phyloP scores from a whole-genome alignment of 2,888 invertebrate genomes.

The Thecocarcelia acutangulata region DNA sequence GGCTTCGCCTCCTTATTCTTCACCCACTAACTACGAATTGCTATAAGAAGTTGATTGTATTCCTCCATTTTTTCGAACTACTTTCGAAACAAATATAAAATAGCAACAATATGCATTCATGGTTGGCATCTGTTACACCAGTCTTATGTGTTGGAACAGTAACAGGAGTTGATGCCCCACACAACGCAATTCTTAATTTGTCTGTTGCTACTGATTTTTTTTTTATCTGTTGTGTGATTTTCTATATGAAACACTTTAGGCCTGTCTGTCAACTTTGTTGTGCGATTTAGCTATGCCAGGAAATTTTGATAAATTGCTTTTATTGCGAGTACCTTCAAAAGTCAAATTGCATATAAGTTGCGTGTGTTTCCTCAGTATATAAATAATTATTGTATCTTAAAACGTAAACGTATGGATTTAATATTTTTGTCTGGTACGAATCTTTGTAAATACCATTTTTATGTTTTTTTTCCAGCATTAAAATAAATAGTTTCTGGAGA shows the following conservation, averaged over 20 bases:
- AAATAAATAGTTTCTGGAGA: no score
- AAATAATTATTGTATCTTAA: conserved; percentile 66
- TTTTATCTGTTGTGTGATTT: conserved; percentile 3
- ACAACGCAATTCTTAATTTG: conserved; percentile 63
- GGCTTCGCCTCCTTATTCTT: neutral
- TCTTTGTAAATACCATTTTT: no score
- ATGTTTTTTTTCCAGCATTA: no score
- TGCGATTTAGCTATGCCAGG: conserved; percentile 42
- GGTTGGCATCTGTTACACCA: conserved; percentile 68
- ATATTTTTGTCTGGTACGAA: no score
- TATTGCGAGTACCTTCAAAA: conserved; percentile 77
- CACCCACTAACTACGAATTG: conserved; percentile 27
- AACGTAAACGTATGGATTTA: no score
- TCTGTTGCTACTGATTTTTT: conserved; percentile 30
- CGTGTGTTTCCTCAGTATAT: conserved; percentile 66
- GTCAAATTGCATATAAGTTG: conserved; percentile 69
- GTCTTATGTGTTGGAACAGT: conserved; percentile 15
- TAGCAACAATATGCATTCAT: conserved; percentile 65
- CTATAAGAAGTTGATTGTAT: conserved; percentile 7
- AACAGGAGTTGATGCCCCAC: conserved; percentile 37
- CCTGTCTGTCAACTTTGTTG: conserved; percentile 34
- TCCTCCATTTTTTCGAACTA: conserved; percentile 14
- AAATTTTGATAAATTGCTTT: conserved; percentile 77
- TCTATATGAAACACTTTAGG: conserved; percentile 4
- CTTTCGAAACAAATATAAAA: conserved; percentile 24